Conservation (phyloP, 2,797 vertebrate species). For the Otolemur crassicaudatus region DNA sequence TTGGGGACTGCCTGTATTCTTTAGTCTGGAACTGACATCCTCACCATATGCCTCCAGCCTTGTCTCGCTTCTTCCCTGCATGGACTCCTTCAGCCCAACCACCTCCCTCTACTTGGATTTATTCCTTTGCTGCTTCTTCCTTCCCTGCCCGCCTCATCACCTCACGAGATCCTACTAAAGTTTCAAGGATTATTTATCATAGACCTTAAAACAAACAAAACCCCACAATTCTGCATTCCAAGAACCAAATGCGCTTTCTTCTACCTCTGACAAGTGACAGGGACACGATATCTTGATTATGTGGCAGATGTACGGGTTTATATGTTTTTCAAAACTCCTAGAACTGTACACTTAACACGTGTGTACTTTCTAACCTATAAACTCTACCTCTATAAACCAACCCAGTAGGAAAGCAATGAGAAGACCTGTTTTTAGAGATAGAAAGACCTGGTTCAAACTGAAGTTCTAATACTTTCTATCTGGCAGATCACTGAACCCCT, state of each 20-base stretch:
- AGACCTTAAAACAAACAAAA: background rate
- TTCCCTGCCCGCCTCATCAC: background rate
- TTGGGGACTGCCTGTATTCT: background rate
- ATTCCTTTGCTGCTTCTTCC: background rate
- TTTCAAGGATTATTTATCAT: background rate
- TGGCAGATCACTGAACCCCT: background rate
- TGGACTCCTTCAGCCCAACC: background rate
- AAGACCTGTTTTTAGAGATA: background rate
- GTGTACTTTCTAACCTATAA: background rate
- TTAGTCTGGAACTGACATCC: background rate
- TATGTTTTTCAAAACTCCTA: background rate
- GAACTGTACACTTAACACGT: background rate
- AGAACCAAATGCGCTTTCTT: background rate
- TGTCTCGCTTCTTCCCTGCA: background rate
- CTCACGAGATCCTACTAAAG: background rate
- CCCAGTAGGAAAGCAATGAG: background rate
- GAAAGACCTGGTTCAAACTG: background rate
- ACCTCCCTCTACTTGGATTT: background rate
- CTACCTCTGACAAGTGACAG: background rate
- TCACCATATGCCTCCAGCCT: background rate
- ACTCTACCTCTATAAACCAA: constrained; percentile 4
- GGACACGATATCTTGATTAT: background rate
- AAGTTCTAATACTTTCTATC: background rate
- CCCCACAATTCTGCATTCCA: background rate
- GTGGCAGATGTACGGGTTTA: background rate